Conservation (phyloP, 2,113 vertebrate species). For the Coryphaenoides rupestris region DNA sequence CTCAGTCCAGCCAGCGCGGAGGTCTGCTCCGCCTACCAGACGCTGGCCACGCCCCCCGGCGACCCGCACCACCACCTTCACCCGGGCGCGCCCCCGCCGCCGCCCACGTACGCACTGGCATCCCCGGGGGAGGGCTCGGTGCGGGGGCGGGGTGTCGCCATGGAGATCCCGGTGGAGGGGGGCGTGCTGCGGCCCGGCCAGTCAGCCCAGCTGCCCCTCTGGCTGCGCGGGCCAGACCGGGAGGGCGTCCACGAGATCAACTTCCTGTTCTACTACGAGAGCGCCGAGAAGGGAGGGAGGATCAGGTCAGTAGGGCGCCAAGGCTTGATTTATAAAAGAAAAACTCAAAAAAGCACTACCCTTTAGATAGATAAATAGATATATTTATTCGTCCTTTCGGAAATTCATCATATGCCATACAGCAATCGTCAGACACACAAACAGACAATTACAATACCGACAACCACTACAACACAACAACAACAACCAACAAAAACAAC, state of each 20-base stretch:
- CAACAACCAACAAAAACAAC: too few species aligned
- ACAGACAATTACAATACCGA: too few species aligned
- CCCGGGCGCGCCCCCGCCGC: slow-evolving; percentile 40
- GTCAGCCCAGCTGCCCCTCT: slow-evolving; percentile 90
- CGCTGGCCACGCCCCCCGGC: slow-evolving; percentile 74
- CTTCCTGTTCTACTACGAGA: slow-evolving; percentile 97
- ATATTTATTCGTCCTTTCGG: too few species aligned
- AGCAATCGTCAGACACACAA: too few species aligned
- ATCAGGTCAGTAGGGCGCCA: slow-evolving; percentile 74
- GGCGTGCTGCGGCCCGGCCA: slow-evolving; percentile 82
- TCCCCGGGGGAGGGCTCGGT: slow-evolving; percentile 80
- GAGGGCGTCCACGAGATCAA: slow-evolving; percentile 98
- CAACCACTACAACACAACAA: too few species aligned
- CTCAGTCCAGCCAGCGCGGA: slow-evolving; percentile 84
- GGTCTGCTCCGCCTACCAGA: slow-evolving; percentile 93
- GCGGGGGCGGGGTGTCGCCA: slow-evolving; percentile 75
- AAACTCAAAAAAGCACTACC: too few species aligned
- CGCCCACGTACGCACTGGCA: slow-evolving; percentile 73
- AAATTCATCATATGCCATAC: too few species aligned
- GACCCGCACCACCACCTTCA: slow-evolving; percentile 36
- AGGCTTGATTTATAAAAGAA: too few species aligned
- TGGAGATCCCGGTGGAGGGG: slow-evolving; percentile 82
- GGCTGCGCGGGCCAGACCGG: slow-evolving; percentile 92
- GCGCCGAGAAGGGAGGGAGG: slow-evolving; percentile 81
- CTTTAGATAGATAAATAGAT: too few species aligned